Evolutionary conservation across 1,140 invertebrate species (phyloP).

Genomic region (Mizuhopecten yessoensis): DNA sequence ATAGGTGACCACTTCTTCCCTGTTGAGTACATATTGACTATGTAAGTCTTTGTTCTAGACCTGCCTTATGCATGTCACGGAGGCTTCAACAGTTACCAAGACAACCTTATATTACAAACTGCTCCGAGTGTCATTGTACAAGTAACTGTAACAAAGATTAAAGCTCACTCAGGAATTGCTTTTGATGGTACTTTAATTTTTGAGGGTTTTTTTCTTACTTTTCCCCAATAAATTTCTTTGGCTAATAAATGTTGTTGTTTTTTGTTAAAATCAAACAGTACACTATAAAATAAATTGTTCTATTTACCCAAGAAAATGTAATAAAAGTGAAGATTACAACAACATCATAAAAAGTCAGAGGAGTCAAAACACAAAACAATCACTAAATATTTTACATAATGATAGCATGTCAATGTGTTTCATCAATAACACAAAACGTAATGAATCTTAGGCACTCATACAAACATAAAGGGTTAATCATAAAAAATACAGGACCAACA

Average conservation of each 20-base stretch:
- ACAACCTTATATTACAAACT: slow-evolving; percentile 27
- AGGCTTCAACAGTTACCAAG: background rate
- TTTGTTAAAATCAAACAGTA: background rate
- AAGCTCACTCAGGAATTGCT: background rate
- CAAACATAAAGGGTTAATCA: background rate
- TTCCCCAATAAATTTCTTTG: background rate
- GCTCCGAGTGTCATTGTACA: background rate
- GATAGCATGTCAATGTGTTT: too few relatives aligned
- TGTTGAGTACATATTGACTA: background rate
- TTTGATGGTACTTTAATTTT: background rate
- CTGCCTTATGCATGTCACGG: background rate
- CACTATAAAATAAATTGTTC: background rate
- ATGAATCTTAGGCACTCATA: slow-evolving; percentile 18
- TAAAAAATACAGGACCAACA: slow-evolving; percentile 14
- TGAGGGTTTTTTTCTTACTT: background rate
- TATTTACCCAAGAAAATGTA: background rate
- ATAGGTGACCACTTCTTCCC: too few relatives aligned
- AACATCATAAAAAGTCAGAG: background rate
- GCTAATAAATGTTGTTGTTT: background rate
- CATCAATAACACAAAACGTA: background rate
- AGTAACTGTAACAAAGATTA: background rate
- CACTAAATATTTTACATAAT: background rate
- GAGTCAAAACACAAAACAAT: background rate
- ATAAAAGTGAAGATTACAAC: background rate
- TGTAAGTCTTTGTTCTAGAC: background rate